A percentile compares a stretch with the other conserved stretches of the same genome.
Evolutionary conservation across 2,888 invertebrate genomes (phyloP).

Genomic region (Trissoscelio sp.): DNA sequence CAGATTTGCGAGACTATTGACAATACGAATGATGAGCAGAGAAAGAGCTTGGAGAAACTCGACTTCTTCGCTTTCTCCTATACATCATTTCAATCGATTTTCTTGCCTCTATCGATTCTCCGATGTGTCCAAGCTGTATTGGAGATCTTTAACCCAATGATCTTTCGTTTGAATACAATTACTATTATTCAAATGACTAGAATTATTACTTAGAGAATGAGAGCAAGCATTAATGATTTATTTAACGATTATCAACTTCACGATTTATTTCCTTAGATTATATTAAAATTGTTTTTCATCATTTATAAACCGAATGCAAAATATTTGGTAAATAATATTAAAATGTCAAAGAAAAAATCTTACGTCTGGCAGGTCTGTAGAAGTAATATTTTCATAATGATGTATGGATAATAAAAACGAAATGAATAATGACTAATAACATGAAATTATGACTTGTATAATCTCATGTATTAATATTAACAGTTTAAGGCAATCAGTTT

Average conservation of each 20-base stretch:
- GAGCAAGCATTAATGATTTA: constrained; percentile 21
- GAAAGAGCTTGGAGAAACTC: constrained; percentile 63
- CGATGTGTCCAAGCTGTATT: constrained; percentile 22
- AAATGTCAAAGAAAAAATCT: neutral
- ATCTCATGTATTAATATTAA: neutral
- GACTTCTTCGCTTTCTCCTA: constrained; percentile 69
- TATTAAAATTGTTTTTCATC: neutral
- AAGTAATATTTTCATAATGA: neutral
- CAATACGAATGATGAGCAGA: constrained; percentile 52
- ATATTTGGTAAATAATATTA: neutral
- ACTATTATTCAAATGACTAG: constrained; percentile 36
- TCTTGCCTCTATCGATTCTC: constrained; percentile 47
- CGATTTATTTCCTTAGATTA: neutral
- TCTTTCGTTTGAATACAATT: constrained; percentile 57
- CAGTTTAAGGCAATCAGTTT: neutral
- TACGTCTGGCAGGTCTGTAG: no score
- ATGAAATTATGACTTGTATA: neutral
- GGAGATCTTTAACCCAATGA: constrained; percentile 50
- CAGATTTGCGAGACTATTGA: constrained; percentile 59
- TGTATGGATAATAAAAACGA: neutral
- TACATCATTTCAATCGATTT: constrained; percentile 66
- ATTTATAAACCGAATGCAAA: neutral
- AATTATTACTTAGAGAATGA: constrained; percentile 26
- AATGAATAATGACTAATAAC: neutral
- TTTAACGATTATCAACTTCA: constrained; percentile 3